A percentile compares a stretch with the other conserved stretches of the same genome.
Evolutionary conservation across 1,140 invertebrate genomes (phyloP).

Genomic region (Bactericera cockerelli): DNA sequence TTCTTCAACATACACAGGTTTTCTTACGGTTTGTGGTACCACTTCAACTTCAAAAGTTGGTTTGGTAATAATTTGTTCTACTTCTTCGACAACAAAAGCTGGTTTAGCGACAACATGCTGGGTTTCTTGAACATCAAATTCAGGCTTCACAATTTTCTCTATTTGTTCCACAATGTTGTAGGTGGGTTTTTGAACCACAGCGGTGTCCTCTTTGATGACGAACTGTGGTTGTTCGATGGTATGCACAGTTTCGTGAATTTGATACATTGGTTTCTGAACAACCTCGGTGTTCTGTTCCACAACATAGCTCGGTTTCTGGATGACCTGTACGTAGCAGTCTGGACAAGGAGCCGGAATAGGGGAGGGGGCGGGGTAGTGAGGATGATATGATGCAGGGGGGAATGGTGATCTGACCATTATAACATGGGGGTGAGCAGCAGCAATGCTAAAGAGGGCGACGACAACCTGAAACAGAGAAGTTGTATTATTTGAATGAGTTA

Average conservation of each 20-base stretch:
- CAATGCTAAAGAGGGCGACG: background rate
- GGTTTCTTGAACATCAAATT: background rate
- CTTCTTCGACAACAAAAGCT: background rate
- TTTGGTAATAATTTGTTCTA: background rate
- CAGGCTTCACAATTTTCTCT: background rate
- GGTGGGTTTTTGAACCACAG: background rate
- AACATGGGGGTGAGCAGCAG: background rate
- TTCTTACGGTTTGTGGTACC: background rate
- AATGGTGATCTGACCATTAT: background rate
- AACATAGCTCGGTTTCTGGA: background rate
- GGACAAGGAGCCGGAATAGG: background rate
- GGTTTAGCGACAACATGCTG: background rate
- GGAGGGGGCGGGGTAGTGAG: too few species aligned
- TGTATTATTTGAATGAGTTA: too few species aligned
- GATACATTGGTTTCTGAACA: background rate
- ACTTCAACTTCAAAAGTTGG: background rate
- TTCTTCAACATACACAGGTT: background rate
- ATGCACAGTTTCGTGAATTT: background rate
- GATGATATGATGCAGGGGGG: too few species aligned
- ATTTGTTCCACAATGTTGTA: background rate
- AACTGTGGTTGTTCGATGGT: background rate
- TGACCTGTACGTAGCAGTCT: background rate
- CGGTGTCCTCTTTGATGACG: background rate
- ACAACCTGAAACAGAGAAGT: background rate
- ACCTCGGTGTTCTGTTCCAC: background rate